These are phyloP conservation scores for Choristoneura fumiferana DNA, from an alignment of 1,140 invertebrate genomes.

Conservation along the genomic window DNA sequence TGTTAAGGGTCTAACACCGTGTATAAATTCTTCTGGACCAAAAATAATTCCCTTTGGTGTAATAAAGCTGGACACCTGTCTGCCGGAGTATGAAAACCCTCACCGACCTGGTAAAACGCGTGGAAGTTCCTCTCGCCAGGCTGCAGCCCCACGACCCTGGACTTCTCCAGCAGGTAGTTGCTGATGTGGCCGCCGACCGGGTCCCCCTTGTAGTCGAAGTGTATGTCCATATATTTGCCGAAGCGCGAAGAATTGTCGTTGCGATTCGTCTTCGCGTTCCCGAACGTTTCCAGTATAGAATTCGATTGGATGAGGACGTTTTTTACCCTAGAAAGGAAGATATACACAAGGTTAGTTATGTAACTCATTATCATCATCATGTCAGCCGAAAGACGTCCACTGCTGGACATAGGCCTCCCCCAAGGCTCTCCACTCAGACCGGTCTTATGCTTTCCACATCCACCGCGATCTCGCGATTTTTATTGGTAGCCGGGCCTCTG, in stretches of 20 bases:
- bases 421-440: too few relatives aligned
- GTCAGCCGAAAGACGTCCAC: too few relatives aligned
- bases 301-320: constrained; percentile 98
- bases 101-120: constrained; percentile 94
- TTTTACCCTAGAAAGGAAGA: constrained; percentile 88
- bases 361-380: neutral
- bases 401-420: too few relatives aligned
- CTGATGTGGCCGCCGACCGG: constrained; percentile 97
- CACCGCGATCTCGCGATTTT: too few relatives aligned
- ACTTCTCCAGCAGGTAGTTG: constrained; percentile 98
- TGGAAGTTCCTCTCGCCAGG: constrained; percentile 97
- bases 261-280: constrained; percentile 97
- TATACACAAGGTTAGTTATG: neutral
- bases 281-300: constrained; percentile 96
- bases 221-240: constrained; percentile 99
- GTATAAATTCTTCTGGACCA: too few relatives aligned
- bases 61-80: too few relatives aligned
- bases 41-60: too few relatives aligned
- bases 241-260: constrained; percentile 99
- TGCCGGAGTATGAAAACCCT: too few relatives aligned
- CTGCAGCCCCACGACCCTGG: constrained; percentile 95
- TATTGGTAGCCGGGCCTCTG: too few relatives aligned
- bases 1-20: too few relatives aligned
- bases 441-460: too few relatives aligned
- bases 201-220: constrained; percentile 99